phyloP scores from a whole-genome alignment of 92 coral and sea anemone species.

The Phenganax marumi region DNA sequence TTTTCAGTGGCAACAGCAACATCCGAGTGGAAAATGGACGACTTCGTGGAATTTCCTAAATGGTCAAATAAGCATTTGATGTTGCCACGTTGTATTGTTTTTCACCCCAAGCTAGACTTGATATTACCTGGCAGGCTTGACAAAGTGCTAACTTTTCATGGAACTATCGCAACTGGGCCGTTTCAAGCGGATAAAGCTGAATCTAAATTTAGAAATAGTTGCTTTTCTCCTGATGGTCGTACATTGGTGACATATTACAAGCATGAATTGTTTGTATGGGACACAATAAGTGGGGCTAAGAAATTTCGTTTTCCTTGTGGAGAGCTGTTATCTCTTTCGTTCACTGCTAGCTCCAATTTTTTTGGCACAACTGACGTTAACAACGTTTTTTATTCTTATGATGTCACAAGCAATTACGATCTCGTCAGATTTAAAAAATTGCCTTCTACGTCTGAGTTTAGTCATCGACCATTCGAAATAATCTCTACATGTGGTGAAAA shows the following conservation, averaged over 20 bases:
- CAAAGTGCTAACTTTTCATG: slow-evolving; percentile 16
- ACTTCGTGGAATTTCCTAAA: slow-evolving; percentile 14
- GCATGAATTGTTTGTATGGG: slow-evolving; percentile 33
- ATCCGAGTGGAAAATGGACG: slow-evolving; percentile 45
- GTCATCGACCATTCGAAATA: background rate
- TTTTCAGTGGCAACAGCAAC: slow-evolving; percentile 63
- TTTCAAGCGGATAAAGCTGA: slow-evolving; percentile 19
- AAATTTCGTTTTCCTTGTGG: background rate
- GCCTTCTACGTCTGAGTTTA: no score
- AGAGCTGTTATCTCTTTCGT: background rate
- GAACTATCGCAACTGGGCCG: slow-evolving; percentile 19
- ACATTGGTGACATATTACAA: slow-evolving; percentile 23
- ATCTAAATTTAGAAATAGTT: slow-evolving; percentile 27
- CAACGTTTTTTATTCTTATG: background rate
- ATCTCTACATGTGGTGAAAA: background rate
- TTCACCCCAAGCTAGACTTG: slow-evolving; percentile 28
- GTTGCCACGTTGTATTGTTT: slow-evolving; percentile 14
- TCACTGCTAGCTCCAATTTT: background rate
- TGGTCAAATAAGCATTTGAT: background rate
- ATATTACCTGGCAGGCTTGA: slow-evolving; percentile 47
- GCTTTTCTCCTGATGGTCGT: slow-evolving; percentile 32
- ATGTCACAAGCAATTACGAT: background rate
- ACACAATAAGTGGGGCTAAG: slow-evolving; percentile 20
- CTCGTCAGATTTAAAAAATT: background rate
- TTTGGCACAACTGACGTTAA: background rate